Conservation (phyloP, 2,888 invertebrate genomes). For the Chouioia cunea region DNA sequence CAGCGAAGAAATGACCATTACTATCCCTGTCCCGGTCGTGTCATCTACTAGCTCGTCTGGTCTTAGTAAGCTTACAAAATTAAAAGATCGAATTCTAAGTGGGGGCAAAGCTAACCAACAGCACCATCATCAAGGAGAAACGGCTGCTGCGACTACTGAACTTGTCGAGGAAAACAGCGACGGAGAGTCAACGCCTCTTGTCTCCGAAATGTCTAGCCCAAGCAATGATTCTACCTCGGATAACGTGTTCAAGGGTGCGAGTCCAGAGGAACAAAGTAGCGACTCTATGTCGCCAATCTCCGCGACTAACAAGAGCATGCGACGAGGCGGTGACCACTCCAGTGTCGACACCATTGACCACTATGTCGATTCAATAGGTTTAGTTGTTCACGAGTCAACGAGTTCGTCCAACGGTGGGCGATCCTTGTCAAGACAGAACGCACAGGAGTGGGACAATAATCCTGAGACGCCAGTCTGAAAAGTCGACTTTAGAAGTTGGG, state of each 20-base stretch:
- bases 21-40: conserved; percentile 53
- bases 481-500: no score
- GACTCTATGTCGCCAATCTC: conserved; percentile 50
- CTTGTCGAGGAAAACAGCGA: conserved; percentile 68
- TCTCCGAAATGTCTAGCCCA: conserved; percentile 69
- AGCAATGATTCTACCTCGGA: conserved; percentile 56
- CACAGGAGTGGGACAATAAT: conserved; percentile 60
- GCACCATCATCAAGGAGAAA: not conserved
- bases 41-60: conserved; percentile 30
- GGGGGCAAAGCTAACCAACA: conserved; percentile 22
- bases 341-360: conserved; percentile 30
- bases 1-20: conserved; percentile 53
- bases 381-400: conserved; percentile 45
- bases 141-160: conserved; percentile 38
- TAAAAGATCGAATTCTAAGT: conserved; percentile 57
- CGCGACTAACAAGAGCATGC: conserved; percentile 51
- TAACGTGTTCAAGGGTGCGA: conserved; percentile 55
- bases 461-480: conserved; percentile 65
- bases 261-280: conserved; percentile 52
- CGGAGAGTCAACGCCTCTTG: conserved; percentile 79
- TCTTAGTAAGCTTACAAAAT: conserved; percentile 55
- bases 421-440: conserved; percentile 55
- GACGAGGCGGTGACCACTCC: conserved; percentile 6
- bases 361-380: conserved; percentile 54
- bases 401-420: conserved; percentile 45